Conservation (phyloP, 2,797 vertebrate species). For the Enteromius argenteus region DNA sequence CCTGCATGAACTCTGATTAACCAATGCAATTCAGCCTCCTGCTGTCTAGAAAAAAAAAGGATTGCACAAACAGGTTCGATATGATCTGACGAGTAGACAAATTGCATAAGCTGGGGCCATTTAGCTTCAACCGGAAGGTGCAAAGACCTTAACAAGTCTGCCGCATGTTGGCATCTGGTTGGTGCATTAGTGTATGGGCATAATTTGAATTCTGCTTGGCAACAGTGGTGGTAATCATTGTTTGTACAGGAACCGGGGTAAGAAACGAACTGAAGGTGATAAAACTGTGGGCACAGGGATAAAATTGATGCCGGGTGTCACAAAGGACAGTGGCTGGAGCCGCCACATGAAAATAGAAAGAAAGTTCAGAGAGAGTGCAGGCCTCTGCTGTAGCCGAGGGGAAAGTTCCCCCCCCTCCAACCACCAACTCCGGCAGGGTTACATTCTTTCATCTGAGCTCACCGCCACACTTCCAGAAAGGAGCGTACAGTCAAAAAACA, state of each 20-base stretch:
- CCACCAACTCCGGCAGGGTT: constrained; percentile 55
- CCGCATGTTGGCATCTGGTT: constrained; percentile 13
- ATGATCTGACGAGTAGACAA: constrained; percentile 31
- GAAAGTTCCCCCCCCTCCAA: constrained; percentile 50
- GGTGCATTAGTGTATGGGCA: constrained; percentile 1
- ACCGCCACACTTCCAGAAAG: constrained; percentile 51
- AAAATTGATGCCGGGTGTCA: constrained; percentile 30
- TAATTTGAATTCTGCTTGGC: constrained; percentile 51
- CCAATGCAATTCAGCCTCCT: constrained; percentile 33
- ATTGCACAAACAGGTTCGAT: constrained; percentile 33
- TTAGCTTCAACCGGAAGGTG: background rate
- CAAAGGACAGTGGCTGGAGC: constrained; percentile 3
- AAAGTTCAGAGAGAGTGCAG: constrained; percentile 51
- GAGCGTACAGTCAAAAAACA: constrained; percentile 14
- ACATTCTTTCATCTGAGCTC: constrained; percentile 64
- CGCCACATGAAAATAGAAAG: constrained; percentile 29
- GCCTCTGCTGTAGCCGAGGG: constrained; percentile 37
- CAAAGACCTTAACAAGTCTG: background rate
- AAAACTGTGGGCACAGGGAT: constrained; percentile 33
- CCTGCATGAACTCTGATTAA: constrained; percentile 25
- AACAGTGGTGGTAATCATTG: constrained; percentile 49
- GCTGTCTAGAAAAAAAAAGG: background rate
- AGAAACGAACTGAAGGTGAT: constrained; percentile 32
- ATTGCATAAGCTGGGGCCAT: constrained; percentile 14
- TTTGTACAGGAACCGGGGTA: constrained; percentile 46